phyloP scores from a whole-genome alignment of 2,888 invertebrate species.

The Dioctria rufipes region DNA sequence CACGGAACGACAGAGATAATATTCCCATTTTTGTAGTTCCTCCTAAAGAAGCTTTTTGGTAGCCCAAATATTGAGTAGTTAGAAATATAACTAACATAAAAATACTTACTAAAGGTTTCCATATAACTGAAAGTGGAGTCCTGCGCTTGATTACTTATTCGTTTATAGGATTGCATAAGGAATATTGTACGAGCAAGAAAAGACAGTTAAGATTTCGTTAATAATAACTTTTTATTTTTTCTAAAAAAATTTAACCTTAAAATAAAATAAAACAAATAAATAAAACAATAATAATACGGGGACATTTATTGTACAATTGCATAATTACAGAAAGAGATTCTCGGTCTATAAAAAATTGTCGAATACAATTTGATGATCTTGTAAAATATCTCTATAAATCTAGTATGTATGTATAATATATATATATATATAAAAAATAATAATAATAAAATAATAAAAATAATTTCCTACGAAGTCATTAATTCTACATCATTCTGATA shows the following conservation, averaged over 20 bases:
- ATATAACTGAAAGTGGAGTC: no score
- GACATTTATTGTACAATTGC: slow-evolving; percentile 54
- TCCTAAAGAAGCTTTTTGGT: no score
- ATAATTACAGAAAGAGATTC: slow-evolving; percentile 34
- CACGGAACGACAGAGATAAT: no score
- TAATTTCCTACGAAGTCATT: slow-evolving; percentile 39
- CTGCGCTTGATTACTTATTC: no score
- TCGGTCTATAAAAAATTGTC: slow-evolving; percentile 33
- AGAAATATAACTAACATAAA: no score
- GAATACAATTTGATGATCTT: slow-evolving; percentile 21
- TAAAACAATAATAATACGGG: slow-evolving; percentile 47
- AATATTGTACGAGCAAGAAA: neutral
- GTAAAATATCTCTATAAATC: slow-evolving; percentile 47
- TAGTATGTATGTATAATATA: neutral
- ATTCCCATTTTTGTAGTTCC: no score
- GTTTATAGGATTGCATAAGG: no score
- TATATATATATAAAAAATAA: slow-evolving; percentile 20
- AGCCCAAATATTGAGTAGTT: no score
- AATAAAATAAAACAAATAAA: slow-evolving; percentile 32
- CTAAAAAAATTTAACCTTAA: slow-evolving; percentile 20
- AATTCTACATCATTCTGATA: slow-evolving; percentile 24
- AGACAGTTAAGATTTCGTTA: slow-evolving; percentile 10
- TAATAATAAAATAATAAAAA: slow-evolving; percentile 16
- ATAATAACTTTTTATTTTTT: slow-evolving; percentile 32
- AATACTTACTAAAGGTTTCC: no score